Conservation (phyloP, 1,140 invertebrate genomes). For the Halictus rubicundus region DNA sequence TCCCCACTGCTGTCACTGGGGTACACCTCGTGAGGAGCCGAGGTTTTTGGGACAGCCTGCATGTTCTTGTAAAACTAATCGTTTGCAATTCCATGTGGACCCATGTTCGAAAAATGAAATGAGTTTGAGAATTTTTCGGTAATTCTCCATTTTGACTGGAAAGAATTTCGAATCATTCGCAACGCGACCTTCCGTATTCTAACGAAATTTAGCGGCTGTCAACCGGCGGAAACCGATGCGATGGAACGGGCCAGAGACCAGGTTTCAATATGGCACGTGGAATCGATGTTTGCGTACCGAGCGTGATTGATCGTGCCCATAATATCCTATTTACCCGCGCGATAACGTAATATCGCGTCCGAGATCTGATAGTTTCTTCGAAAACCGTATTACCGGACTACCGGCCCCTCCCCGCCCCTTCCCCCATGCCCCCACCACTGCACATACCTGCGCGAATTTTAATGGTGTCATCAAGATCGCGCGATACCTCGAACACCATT, state of each 20-base stretch:
- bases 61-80: no score
- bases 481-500: background rate
- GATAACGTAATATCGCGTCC: constrained; percentile 11
- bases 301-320: constrained; percentile 21
- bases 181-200: background rate
- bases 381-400: background rate
- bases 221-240: background rate
- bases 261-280: constrained; percentile 3
- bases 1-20: no score
- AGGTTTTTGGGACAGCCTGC: no score
- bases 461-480: constrained; percentile 10
- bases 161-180: no score
- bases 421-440: no score
- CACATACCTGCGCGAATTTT: background rate
- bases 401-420: background rate
- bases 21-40: no score
- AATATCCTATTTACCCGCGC: constrained; percentile 17
- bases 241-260: background rate
- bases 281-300: background rate
- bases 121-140: no score
- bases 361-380: constrained; percentile 10
- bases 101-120: no score
- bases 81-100: no score
- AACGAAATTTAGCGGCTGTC: constrained; percentile 14
- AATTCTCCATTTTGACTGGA: no score